Evolutionary conservation across 2,113 vertebrate genomes (phyloP), one percentile per base, ranked within the genome.

Genomic region (Scophthalmus maximus): DNA sequence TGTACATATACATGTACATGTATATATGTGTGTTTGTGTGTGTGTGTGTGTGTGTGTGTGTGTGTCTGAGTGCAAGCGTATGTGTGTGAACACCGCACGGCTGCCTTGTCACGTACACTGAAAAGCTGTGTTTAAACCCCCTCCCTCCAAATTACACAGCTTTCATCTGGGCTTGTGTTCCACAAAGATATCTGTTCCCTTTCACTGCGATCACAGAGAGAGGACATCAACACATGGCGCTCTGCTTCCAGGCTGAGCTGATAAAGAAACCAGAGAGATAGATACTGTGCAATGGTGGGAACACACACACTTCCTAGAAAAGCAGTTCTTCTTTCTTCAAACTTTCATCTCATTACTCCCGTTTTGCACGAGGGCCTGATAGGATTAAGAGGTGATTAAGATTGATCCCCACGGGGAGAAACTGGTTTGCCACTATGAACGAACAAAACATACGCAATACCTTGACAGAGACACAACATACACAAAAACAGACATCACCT

Each of bases 131-230:
- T 82, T 81, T 70, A 69, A 27, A 11, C 8, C 55, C 42, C 52
- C 25, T 76, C 59, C 36, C 81, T 89, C 82, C 82, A 85, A 91
- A 91, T 89, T 55, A 79, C 75, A 78, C 50, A 11, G 52, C 79
- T 80, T 88, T 87, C 84, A 76, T 81, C 60, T 69, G 56, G n/a
- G 56, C 66, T 67, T 34, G 65, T 78, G 80, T 66, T 76, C 40
- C 61, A 47, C 60, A 69, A 75, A 75, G 82, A 79, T 81, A 83
- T 76, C 42, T 64, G 8, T 74, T 76, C 46, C 17, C 32, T 68
- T 70, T 71, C 42, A 32, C 46, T 6, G 9, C 47, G 63, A 77
- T 77, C 44, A 73, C 69, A 69, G 57, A 44, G 44, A 59, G 34
- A 38, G 34, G 22, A 73, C 69, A 64, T 69, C 59, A 75, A 68